Percentiles rank a stretch among this genome's conserved stretches.
These are phyloP conservation scores for Capitella teleta DNA, from an alignment of 1,140 invertebrate species.

Conservation along the genomic window DNA sequence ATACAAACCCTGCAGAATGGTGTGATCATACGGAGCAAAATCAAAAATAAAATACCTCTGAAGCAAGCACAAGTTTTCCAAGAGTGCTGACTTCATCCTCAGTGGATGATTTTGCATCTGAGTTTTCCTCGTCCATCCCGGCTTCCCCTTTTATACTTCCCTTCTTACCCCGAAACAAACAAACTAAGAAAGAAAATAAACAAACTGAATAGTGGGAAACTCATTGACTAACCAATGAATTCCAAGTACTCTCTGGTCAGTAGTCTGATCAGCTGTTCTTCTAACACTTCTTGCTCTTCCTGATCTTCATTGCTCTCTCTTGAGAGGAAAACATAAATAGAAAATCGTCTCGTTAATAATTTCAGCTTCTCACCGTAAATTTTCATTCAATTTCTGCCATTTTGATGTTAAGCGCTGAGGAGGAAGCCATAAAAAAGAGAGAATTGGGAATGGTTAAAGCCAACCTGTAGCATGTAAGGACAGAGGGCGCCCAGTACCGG, in stretches of 20 bases:
- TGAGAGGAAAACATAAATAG: too few species aligned
- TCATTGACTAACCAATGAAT: conserved; percentile 46
- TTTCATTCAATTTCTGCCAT: too few species aligned
- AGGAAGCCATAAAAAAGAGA: too few species aligned
- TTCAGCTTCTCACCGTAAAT: too few species aligned
- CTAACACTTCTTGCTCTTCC: conserved; percentile 71
- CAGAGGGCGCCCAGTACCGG: conserved; percentile 57
- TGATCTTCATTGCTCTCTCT: conserved; percentile 50
- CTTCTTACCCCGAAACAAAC: not conserved
- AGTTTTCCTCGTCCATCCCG: too few species aligned
- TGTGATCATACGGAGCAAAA: too few species aligned
- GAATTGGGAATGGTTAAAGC: not conserved
- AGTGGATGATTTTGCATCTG: not conserved
- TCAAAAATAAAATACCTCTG: too few species aligned
- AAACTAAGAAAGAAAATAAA: not conserved
- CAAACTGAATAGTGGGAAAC: not conserved
- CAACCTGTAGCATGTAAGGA: conserved; percentile 56
- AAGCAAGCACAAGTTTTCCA: not conserved
- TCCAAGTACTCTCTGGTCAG: conserved; percentile 79
- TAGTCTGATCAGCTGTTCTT: conserved; percentile 74
- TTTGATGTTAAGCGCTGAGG: too few species aligned
- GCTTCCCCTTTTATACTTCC: too few species aligned
- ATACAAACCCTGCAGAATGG: conserved; percentile 28
- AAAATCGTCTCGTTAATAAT: too few species aligned
- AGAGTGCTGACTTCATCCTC: not conserved